Evolutionary conservation across 2,113 vertebrate species (phyloP).

Genomic region (Burhinus oedicnemus): DNA sequence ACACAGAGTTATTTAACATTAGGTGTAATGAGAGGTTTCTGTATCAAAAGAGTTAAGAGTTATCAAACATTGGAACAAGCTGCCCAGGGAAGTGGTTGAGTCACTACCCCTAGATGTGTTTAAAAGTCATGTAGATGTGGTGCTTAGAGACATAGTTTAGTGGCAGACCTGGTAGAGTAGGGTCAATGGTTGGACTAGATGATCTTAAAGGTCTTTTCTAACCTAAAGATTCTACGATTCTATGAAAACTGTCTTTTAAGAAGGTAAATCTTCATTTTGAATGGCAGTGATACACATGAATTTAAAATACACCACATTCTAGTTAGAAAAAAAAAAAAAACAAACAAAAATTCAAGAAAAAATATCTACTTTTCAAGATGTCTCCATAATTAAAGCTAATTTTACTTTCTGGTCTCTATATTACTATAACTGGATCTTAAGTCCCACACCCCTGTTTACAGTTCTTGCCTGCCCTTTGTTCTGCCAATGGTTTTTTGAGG

Average conservation of each 20-base stretch:
- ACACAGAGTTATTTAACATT: not conserved
- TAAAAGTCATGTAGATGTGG: too few species aligned
- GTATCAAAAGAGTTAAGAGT: too few species aligned
- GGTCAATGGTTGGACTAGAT: too few species aligned
- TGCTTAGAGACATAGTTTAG: too few species aligned
- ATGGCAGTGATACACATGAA: not conserved
- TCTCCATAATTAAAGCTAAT: conserved; percentile 8
- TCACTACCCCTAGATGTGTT: too few species aligned
- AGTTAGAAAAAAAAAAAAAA: not conserved
- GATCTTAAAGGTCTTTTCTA: too few species aligned
- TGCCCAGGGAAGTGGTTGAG: too few species aligned
- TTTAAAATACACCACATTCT: not conserved
- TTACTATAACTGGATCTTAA: not conserved
- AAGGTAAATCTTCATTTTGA: not conserved
- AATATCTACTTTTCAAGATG: not conserved
- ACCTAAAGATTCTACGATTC: too few species aligned
- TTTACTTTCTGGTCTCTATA: not conserved
- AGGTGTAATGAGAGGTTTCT: not conserved
- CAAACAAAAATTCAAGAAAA: not conserved
- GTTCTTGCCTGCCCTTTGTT: conserved; percentile 9
- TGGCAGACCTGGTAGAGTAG: too few species aligned
- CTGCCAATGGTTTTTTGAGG: not conserved
- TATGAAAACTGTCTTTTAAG: not conserved
- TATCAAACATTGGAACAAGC: too few species aligned
- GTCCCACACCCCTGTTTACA: not conserved